A percentile compares a stretch with the other conserved stretches of the same genome.
These are phyloP conservation scores for Kryptolebias marmoratus DNA, from an alignment of 2,113 vertebrate genomes.

Conservation along the genomic window DNA sequence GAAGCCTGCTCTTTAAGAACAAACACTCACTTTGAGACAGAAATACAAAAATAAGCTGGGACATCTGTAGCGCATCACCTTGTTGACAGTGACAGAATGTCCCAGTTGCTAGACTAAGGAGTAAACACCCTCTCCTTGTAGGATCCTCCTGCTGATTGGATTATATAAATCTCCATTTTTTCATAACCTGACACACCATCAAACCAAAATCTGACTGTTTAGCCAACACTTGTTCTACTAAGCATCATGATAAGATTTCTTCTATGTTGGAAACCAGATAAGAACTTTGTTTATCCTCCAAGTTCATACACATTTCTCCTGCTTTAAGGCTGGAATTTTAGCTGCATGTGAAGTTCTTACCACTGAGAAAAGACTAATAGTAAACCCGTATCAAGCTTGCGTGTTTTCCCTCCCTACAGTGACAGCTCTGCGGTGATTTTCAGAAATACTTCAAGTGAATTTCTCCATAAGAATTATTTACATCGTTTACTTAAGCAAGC, in stretches of 20 bases:
- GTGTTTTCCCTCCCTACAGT: neutral
- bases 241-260: slow-evolving; percentile 5
- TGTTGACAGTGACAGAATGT: slow-evolving; percentile 53
- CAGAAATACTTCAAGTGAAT: neutral
- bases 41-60: slow-evolving; percentile 52
- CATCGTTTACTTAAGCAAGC: neutral
- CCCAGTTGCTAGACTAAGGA: slow-evolving; percentile 27
- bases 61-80: slow-evolving; percentile 34
- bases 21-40: slow-evolving; percentile 52
- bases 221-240: neutral
- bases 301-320: slow-evolving; percentile 47
- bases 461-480: neutral
- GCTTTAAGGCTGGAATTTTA: slow-evolving; percentile 22
- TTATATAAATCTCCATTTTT: slow-evolving; percentile 26
- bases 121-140: slow-evolving; percentile 68
- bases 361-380: slow-evolving; percentile 4
- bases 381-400: neutral
- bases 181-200: slow-evolving; percentile 12
- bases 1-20: slow-evolving; percentile 30
- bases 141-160: slow-evolving; percentile 28
- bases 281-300: slow-evolving; percentile 25
- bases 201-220: neutral
- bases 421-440: neutral
- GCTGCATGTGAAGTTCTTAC: slow-evolving; percentile 16
- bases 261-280: slow-evolving; percentile 14